Evolutionary conservation across 2,113 vertebrate genomes (phyloP), one percentile per base, ranked within the genome.

Genomic region (Blennius ocellaris): DNA sequence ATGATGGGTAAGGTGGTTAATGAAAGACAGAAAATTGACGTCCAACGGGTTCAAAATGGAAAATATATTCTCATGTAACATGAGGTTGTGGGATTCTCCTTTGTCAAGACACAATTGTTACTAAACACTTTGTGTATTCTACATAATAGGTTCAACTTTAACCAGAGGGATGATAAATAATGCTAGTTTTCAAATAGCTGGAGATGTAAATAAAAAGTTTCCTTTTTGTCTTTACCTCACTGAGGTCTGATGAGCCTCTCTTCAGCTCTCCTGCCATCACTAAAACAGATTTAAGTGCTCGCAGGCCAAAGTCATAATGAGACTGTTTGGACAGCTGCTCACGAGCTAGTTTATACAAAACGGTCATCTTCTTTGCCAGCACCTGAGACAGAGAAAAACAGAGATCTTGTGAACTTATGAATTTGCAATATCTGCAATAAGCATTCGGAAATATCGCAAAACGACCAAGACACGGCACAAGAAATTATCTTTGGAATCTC

Each of bases 301-400:
- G 89, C 52, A 99, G 93, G 45, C 98, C 98, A 71, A 99, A 99
- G 87, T 99, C 98, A 50, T 99, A 99, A 86, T 99, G 97, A 54
- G 96, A 95, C 60, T 99, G 98, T 71, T 99, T 98, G 43, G 97
- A 99, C 68, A 99, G 95, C 84, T 99, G 98, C 67, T 98, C 96
- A 54, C 89, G 94, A 6, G 97, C 95, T 85, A 98, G 84, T 70
- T 97, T 98, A 69, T 99, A 99, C n/a, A 99, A 87, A 1, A 98
- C 97, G 0, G 97, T 99, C 98, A 99, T 99, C 94, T 99, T 99
- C 82, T 97, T 98, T 62, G 98, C 97, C 86, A 99, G 92, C 0
- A 94, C 90, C 98, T 99, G 56, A 60, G 68, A 72, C 6, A 0
- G 68, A 50, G 6, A 75, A 7, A 12, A 53, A 8, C 10, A 5